These are phyloP conservation scores for Orcinus orca DNA, from an alignment of 2,113 vertebrate genomes.

Conservation along the genomic window DNA sequence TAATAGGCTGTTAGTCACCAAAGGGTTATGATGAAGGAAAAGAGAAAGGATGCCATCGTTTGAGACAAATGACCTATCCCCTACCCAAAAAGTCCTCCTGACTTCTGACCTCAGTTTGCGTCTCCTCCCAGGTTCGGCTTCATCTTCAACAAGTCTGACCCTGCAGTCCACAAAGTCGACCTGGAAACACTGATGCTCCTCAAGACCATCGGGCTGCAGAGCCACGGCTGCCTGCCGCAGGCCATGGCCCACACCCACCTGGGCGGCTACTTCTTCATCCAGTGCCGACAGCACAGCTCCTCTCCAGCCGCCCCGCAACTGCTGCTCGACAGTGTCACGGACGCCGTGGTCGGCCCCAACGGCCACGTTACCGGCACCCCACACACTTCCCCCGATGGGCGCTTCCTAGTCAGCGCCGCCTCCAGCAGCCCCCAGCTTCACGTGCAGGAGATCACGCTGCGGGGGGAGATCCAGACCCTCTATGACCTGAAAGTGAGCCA, in stretches of 20 bases:
- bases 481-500: conserved; percentile 80
- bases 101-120: neutral
- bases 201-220: conserved; percentile 90
- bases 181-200: conserved; percentile 92
- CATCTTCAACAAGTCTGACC: conserved; percentile 89
- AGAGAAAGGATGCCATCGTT: neutral
- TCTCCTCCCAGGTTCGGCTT: conserved; percentile 91
- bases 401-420: conserved; percentile 88
- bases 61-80: rapidly evolving
- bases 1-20: neutral
- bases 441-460: conserved; percentile 89
- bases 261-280: conserved; percentile 92
- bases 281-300: conserved; percentile 81
- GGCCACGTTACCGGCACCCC: conserved; percentile 83
- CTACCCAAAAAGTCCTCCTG: neutral
- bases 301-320: conserved; percentile 76
- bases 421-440: conserved; percentile 77
- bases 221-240: conserved; percentile 86
- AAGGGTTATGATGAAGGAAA: rapidly evolving
- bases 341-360: conserved; percentile 89
- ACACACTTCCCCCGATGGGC: conserved; percentile 89
- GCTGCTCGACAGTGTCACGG: conserved; percentile 92
- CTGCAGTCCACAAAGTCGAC: conserved; percentile 92
- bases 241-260: conserved; percentile 95
- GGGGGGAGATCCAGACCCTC: conserved; percentile 86